A percentile compares a stretch with the other conserved stretches of the same genome.
Evolutionary conservation across 1,140 invertebrate genomes (phyloP).

Genomic region (Bombus consobrinus): DNA sequence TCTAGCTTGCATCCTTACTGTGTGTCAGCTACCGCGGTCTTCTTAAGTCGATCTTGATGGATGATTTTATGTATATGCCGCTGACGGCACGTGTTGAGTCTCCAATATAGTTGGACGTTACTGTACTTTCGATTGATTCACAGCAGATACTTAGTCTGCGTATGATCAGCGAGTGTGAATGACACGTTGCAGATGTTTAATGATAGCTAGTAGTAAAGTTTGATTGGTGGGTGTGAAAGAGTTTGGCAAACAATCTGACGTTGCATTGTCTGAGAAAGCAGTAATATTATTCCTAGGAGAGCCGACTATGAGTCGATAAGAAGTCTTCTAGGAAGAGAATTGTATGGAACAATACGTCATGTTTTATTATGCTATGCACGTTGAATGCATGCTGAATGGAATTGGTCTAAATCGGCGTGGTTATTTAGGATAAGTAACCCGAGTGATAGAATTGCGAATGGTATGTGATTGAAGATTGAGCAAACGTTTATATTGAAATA

Average conservation of each 20-base stretch:
- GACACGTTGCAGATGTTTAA: no score
- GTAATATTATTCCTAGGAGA: background rate
- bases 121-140: no score
- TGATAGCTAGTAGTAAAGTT: no score
- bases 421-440: background rate
- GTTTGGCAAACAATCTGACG: background rate
- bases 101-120: no score
- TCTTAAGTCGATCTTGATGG: background rate
- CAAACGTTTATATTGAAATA: background rate
- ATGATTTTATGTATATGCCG: background rate
- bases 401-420: background rate
- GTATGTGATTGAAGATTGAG: background rate
- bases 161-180: no score
- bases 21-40: background rate
- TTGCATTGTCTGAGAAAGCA: background rate
- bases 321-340: background rate
- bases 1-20: conserved; percentile 1
- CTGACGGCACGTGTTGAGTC: background rate
- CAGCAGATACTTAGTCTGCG: no score
- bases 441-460: background rate
- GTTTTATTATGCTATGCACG: background rate
- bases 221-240: no score
- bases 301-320: background rate
- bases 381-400: background rate
- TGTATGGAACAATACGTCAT: background rate